Conservation (phyloP, 2,113 vertebrate genomes). For the Marcusenius ussheri region DNA sequence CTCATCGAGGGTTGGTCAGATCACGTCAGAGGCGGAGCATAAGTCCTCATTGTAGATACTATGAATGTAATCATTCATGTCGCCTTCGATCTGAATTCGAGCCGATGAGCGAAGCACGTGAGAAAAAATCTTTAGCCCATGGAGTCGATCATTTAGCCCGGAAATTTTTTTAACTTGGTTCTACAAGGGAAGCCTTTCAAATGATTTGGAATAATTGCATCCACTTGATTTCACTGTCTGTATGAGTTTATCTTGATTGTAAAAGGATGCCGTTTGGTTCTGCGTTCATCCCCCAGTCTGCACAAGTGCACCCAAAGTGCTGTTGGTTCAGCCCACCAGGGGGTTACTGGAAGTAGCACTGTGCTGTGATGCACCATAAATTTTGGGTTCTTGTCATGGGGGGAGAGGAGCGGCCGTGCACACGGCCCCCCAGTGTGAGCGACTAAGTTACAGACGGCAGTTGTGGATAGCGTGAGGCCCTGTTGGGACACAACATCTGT, state of each 20-base stretch:
- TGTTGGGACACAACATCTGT: not conserved
- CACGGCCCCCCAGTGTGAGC: not conserved
- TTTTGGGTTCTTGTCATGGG: not conserved
- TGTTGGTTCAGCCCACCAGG: not conserved
- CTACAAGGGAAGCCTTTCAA: conserved; percentile 5
- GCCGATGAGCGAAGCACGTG: conserved; percentile 32
- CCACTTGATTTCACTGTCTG: not conserved
- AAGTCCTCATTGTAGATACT: conserved; percentile 48
- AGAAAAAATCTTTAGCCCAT: conserved; percentile 20
- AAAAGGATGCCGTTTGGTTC: not conserved
- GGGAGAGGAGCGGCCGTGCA: not conserved
- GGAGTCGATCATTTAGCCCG: conserved; percentile 16
- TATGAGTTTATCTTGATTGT: conserved; percentile 3
- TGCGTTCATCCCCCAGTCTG: not conserved
- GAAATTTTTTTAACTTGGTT: not conserved
- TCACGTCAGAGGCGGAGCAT: conserved; percentile 39
- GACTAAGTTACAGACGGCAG: not conserved
- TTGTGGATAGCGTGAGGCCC: not conserved
- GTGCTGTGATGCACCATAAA: not conserved
- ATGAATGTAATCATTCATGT: conserved; percentile 56
- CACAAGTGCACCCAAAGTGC: not conserved
- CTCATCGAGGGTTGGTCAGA: conserved; percentile 31
- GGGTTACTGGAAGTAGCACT: not conserved
- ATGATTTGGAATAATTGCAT: not conserved
- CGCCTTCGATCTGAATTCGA: conserved; percentile 35